These are phyloP conservation scores for Brienomyrus longianalis DNA, from an alignment of 2,113 vertebrate species.

Conservation along the genomic window DNA sequence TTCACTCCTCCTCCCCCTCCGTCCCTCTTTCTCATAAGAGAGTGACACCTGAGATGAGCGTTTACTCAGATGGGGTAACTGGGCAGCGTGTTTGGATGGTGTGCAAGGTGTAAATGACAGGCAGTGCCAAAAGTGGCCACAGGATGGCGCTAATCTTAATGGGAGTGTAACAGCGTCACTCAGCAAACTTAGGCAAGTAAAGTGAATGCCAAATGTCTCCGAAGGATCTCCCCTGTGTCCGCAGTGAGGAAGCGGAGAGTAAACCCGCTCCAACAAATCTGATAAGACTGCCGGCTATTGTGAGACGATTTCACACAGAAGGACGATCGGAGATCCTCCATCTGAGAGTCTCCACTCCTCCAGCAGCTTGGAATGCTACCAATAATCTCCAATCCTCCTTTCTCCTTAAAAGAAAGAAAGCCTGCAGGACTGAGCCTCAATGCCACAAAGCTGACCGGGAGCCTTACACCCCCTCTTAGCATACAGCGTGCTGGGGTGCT, in stretches of 20 bases:
- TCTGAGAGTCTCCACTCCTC: slow-evolving; percentile 49
- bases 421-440: slow-evolving; percentile 41
- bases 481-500: not conserved
- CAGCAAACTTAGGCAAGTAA: not conserved
- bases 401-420: slow-evolving; percentile 54
- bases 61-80: not conserved
- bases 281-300: slow-evolving; percentile 45
- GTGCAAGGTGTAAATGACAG: not conserved
- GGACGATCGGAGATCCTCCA: slow-evolving; percentile 48
- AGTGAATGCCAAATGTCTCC: not conserved
- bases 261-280: slow-evolving; percentile 42
- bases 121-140: not conserved
- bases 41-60: not conserved
- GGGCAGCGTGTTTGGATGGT: not conserved
- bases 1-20: not conserved
- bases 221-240: not conserved
- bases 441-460: slow-evolving; percentile 51
- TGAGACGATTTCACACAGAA: slow-evolving; percentile 38
- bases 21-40: not conserved
- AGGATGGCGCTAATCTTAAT: not conserved
- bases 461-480: slow-evolving; percentile 31
- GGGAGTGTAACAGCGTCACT: not conserved
- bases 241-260: slow-evolving; percentile 22
- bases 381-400: slow-evolving; percentile 65
- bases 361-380: slow-evolving; percentile 50